These are phyloP conservation scores for Craniophora ligustri DNA, from an alignment of 2,888 invertebrate species.

Conservation along the genomic window DNA sequence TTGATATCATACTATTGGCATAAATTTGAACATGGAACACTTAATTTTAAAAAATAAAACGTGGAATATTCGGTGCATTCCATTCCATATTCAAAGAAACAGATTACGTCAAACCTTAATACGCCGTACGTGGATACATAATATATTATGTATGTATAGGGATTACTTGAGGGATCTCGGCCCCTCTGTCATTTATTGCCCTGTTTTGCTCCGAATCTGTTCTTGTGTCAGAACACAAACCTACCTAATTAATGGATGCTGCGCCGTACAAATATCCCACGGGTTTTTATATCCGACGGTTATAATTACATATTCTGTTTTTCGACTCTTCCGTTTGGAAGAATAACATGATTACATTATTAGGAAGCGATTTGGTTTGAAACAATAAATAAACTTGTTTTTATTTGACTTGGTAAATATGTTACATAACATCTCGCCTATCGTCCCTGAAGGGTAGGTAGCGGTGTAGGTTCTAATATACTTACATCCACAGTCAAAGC, in stretches of 20 bases:
- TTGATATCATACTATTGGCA: neutral
- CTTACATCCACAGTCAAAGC: too few relatives aligned
- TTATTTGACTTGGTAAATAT: too few relatives aligned
- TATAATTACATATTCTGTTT: conserved; percentile 4
- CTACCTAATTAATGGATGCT: conserved; percentile 22
- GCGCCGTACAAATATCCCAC: conserved; percentile 12
- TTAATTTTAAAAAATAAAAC: conserved; percentile 12
- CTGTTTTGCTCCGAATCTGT: conserved; percentile 34
- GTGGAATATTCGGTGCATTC: too few relatives aligned
- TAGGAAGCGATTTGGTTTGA: conserved; percentile 18
- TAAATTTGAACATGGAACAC: neutral
- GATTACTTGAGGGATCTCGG: conserved; percentile 65
- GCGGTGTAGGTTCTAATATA: too few relatives aligned
- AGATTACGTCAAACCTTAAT: conserved; percentile 6
- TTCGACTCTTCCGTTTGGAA: conserved; percentile 9
- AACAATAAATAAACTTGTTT: conserved; percentile 30
- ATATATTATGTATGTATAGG: conserved; percentile 14
- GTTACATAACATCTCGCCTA: too few relatives aligned
- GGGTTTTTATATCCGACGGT: conserved; percentile 8
- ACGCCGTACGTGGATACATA: neutral
- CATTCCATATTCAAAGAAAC: conserved; percentile 7
- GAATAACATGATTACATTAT: conserved; percentile 27
- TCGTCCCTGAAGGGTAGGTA: too few relatives aligned
- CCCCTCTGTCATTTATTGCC: conserved; percentile 62
- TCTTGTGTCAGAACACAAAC: conserved; percentile 6